These are phyloP conservation scores for Fukomys damarensis DNA, from an alignment of 2,113 vertebrate genomes.

Conservation along the genomic window DNA sequence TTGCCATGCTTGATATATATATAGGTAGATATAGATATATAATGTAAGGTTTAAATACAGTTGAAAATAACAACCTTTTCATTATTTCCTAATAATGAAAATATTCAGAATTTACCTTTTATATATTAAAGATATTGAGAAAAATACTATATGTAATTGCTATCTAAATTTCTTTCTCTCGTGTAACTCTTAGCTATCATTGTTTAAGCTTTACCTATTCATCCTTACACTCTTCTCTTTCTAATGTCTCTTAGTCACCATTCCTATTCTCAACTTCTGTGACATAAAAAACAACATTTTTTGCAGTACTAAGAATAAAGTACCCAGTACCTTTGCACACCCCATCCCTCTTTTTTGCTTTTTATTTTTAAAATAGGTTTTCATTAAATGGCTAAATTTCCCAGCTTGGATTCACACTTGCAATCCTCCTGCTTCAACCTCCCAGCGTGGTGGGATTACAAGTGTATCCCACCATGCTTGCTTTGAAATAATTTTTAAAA, in stretches of 20 bases:
- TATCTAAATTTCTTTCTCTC: too few species aligned
- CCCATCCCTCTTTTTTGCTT: background rate
- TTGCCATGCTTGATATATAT: too few species aligned
- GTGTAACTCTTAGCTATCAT: background rate
- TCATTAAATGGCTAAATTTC: background rate
- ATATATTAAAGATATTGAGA: too few species aligned
- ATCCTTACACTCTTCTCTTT: background rate
- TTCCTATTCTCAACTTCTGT: background rate
- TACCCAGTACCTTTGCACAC: too few species aligned
- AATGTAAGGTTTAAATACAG: background rate
- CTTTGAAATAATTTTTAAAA: background rate
- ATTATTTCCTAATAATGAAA: background rate
- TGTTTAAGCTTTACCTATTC: background rate
- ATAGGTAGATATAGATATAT: background rate
- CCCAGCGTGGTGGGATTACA: background rate
- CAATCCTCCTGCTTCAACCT: background rate
- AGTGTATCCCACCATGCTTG: background rate
- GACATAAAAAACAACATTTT: background rate
- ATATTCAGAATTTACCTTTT: background rate
- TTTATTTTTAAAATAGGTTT: background rate
- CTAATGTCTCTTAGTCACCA: too few species aligned
- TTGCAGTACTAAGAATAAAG: too few species aligned
- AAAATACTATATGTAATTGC: background rate
- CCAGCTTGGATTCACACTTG: background rate
- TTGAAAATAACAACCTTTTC: too few species aligned